phyloP scores from a whole-genome alignment of 2,113 vertebrate species.

The Labeo rohita region DNA sequence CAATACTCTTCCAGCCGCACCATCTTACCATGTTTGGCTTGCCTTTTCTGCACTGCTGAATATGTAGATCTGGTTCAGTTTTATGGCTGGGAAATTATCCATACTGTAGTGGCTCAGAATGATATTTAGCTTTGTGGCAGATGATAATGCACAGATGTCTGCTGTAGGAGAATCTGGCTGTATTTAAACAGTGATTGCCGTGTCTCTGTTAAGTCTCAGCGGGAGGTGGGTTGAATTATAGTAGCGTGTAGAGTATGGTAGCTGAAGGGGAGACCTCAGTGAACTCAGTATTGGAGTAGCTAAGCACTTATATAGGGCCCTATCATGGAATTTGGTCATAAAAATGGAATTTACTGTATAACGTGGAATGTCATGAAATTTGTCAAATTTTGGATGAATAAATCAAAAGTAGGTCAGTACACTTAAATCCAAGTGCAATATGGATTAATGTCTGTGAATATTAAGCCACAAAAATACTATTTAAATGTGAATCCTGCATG shows the following conservation, averaged over 20 bases:
- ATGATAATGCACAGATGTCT: constrained; percentile 3
- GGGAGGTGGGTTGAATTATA: not conserved
- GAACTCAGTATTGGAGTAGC: no score
- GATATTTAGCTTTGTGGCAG: not conserved
- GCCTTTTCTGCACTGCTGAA: not conserved
- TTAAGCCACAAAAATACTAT: no score
- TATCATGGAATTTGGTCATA: no score
- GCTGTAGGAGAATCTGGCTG: not conserved
- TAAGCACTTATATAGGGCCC: no score
- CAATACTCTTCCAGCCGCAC: constrained; percentile 48
- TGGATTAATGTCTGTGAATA: no score
- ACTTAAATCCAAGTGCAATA: no score
- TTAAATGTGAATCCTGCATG: no score
- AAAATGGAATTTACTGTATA: no score
- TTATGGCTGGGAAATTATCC: not conserved
- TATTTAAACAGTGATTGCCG: not conserved
- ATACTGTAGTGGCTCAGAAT: not conserved
- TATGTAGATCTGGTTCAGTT: not conserved
- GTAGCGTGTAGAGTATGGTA: not conserved
- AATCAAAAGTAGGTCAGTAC: no score
- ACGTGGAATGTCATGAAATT: no score
- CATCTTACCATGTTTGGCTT: constrained; percentile 27
- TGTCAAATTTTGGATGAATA: no score
- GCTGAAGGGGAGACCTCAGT: not conserved
- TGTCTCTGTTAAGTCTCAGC: not conserved